These are phyloP conservation scores for Vulpes ferrilata DNA, from an alignment of 2,113 vertebrate genomes.

Conservation along the genomic window DNA sequence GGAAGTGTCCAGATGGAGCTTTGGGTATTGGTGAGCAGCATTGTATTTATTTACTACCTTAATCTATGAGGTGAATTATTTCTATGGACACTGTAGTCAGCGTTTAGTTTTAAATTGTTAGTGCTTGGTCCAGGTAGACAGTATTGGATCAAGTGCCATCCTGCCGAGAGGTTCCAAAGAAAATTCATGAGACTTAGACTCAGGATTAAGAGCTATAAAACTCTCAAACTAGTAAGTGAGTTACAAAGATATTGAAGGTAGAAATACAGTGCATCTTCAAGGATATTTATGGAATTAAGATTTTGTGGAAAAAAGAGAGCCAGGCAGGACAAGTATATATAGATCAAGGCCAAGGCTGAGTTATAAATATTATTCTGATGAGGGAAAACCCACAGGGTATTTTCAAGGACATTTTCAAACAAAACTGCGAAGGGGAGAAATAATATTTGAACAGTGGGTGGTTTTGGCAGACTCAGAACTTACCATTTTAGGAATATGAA, in stretches of 20 bases:
- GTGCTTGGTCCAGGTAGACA: neutral
- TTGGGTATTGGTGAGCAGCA: neutral
- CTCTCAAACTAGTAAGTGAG: neutral
- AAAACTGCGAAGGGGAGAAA: neutral
- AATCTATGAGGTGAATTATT: neutral
- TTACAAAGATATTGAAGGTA: neutral
- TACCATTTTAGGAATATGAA: neutral
- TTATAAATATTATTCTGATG: neutral
- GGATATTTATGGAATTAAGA: neutral
- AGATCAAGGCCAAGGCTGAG: neutral
- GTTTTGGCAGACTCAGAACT: neutral
- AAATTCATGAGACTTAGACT: neutral
- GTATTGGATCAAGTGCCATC: neutral
- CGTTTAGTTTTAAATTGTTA: neutral
- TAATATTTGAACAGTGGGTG: neutral
- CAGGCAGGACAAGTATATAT: neutral
- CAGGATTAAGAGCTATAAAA: neutral
- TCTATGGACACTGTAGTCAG: neutral
- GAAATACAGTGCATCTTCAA: neutral
- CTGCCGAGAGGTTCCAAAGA: neutral
- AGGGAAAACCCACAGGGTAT: neutral
- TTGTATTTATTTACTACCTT: neutral
- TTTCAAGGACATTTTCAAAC: conserved; percentile 42
- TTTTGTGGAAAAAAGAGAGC: neutral
- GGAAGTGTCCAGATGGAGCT: neutral